Percentiles rank a stretch among this genome's conserved stretches.
Conservation (phyloP, 2,113 vertebrate genomes). For the Sialia sialis region DNA sequence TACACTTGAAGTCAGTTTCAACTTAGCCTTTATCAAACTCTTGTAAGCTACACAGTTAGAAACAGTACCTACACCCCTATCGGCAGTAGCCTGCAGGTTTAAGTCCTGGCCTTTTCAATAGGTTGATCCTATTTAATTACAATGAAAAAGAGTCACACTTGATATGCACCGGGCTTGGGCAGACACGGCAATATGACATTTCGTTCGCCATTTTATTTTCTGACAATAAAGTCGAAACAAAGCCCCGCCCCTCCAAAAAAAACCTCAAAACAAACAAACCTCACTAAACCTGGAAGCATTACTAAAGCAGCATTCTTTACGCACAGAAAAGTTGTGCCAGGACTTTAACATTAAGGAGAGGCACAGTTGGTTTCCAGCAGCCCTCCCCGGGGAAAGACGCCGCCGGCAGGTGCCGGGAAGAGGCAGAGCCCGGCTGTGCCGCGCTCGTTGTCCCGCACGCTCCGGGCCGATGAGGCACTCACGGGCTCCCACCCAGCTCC, state of each 20-base stretch:
- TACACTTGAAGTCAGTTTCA: rapidly evolving
- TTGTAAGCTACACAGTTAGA: rapidly evolving
- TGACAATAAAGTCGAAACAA: neutral
- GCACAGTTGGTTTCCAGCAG: rapidly evolving
- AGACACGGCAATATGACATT: rapidly evolving
- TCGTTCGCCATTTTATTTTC: neutral
- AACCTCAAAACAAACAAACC: neutral
- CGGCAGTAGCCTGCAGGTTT: neutral
- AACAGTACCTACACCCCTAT: neutral
- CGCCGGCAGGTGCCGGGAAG: neutral
- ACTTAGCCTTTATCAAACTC: neutral
- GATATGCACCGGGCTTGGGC: rapidly evolving
- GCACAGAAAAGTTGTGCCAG: rapidly evolving
- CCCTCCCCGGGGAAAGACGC: rapidly evolving
- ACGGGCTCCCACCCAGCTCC: neutral
- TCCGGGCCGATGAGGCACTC: neutral
- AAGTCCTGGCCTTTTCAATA: neutral
- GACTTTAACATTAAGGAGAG: rapidly evolving
- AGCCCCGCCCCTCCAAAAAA: neutral
- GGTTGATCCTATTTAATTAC: neutral
- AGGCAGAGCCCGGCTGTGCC: neutral
- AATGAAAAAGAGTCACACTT: rapidly evolving
- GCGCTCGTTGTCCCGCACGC: neutral
- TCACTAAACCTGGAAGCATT: neutral
- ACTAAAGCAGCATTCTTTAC: rapidly evolving